Evolutionary conservation across 1,140 invertebrate genomes (phyloP), one percentile per base, ranked within the genome.

Genomic region (Eubasilissa regina): DNA sequence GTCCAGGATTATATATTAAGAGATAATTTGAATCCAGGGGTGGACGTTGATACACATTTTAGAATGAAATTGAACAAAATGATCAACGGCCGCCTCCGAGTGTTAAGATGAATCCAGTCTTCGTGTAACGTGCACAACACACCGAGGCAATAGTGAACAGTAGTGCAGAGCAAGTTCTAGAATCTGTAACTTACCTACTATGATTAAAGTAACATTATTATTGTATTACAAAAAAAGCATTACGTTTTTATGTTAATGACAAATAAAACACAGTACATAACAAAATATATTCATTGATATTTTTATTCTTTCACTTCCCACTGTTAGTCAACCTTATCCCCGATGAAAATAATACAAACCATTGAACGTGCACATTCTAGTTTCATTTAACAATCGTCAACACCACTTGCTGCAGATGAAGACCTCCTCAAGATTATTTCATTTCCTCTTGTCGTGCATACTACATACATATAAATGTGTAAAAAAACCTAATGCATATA

Each of bases 201-300:
- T 77, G 75, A 82, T 80, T 83, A 83, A 83, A 83, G 77, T 80
- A 83, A 82, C 78, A 79, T 83, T 83, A 83, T 83, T 83, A 83
- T 83, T 83, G 81, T 83, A 83, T 83, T 83, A 83, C 81, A 87
- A 87, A 86, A 85, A 85, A 88, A 88, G 87, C 86, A 89, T 89
- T 89, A 89, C 88, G 89, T 89, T 89, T 89, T 89, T 89, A 89
- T 89, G 89, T 89, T 89, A 89, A 89, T 89, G 87, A 89, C 76
- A 89, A 89, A 89, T 89, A 89, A 89, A 89, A 88, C 87, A 87
- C 80, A 82, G 78, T 88, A 88, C 86, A 85, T 87, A 88, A 89
- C 89, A 89, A 87, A 85, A 86, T 87, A 78, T 84, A 73, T 70
- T 62, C 53, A 47, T 45, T 19, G 10, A 51, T 6, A 51, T 56